phyloP scores from a whole-genome alignment of 2,797 vertebrate species.

The Macropodus opercularis region DNA sequence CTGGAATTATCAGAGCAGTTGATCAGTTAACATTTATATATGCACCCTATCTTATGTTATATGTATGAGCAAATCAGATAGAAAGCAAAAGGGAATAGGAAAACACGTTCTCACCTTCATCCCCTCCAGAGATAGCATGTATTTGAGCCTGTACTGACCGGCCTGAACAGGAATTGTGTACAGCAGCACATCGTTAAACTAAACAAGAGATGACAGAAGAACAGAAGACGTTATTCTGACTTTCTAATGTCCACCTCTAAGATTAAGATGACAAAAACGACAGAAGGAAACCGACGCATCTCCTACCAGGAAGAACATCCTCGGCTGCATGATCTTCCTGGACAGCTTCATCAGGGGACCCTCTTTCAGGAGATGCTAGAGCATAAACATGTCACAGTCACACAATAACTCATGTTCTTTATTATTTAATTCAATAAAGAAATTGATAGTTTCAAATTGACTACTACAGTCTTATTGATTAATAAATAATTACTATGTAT shows the following conservation, averaged over 20 bases:
- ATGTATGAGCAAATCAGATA: background rate
- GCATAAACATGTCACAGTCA: constrained; percentile 8
- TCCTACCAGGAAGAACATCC: constrained; percentile 96
- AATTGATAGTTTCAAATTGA: background rate
- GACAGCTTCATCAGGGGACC: constrained; percentile 95
- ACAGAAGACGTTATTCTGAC: background rate
- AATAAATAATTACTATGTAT: background rate
- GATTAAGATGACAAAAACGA: background rate
- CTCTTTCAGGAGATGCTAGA: constrained; percentile 93
- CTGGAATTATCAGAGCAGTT: constrained; percentile 81
- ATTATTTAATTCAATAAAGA: background rate
- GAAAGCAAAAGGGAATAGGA: background rate
- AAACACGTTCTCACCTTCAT: constrained; percentile 88
- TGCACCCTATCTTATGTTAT: background rate
- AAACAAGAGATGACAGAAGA: constrained; percentile 44
- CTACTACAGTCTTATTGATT: too few species aligned
- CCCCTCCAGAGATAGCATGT: constrained; percentile 90
- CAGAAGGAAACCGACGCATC: background rate
- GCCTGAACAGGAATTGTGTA: constrained; percentile 92
- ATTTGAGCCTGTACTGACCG: constrained; percentile 94
- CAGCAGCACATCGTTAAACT: constrained; percentile 95
- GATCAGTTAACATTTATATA: too few species aligned
- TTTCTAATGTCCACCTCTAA: background rate
- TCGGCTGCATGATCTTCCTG: constrained; percentile 96
- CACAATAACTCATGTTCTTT: background rate